Evolutionary conservation across 2,113 vertebrate species (phyloP).

Genomic region (Plestiodon gilberti): DNA sequence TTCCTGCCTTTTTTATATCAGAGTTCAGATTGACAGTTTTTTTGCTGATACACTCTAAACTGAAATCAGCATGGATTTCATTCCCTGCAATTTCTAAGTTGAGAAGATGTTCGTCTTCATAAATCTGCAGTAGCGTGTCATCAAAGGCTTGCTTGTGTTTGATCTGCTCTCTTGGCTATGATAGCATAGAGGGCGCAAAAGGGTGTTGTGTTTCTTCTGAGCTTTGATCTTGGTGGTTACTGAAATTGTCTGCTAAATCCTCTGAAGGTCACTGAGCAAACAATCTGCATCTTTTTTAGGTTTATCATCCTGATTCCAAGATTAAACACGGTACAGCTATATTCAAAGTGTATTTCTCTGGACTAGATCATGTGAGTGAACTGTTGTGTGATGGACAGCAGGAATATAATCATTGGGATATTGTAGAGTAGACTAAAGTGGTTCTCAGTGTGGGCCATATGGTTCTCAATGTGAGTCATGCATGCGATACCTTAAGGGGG

Average conservation of each 20-base stretch:
- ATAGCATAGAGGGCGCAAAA: not conserved
- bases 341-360: not conserved
- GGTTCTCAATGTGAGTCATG: too few relatives aligned
- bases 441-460: too few relatives aligned
- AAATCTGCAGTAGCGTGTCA: constrained; percentile 5
- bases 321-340: not conserved
- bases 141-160: not conserved
- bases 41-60: not conserved
- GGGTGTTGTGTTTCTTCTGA: not conserved
- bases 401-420: not conserved
- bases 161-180: not conserved
- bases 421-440: too few relatives aligned
- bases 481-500: too few relatives aligned
- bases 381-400: not conserved
- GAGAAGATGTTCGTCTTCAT: not conserved
- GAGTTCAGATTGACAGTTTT: not conserved
- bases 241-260: constrained; percentile 8
- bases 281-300: not conserved
- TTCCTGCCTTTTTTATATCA: not conserved
- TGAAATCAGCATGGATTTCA: constrained; percentile 9
- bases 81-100: not conserved
- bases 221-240: not conserved
- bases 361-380: not conserved
- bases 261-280: not conserved
- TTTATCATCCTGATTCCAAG: constrained; percentile 1